Percentiles rank a stretch among this genome's conserved stretches.
phyloP scores from a whole-genome alignment of 2,797 vertebrate genomes.

The Protosalanx chinensis region DNA sequence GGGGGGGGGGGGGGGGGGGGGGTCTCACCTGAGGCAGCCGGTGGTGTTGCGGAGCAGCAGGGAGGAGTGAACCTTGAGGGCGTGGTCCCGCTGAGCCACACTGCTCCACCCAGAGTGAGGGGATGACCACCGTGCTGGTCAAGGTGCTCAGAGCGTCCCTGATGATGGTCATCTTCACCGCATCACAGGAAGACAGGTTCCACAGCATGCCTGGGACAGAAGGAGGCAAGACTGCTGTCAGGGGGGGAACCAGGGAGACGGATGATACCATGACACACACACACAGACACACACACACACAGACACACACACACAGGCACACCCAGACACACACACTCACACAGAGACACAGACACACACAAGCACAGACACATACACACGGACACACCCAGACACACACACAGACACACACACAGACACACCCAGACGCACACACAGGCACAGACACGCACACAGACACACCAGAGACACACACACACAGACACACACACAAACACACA shows the following conservation, averaged over 20 bases:
- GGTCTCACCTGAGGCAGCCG: slow-evolving; percentile 90
- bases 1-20: too few relatives aligned
- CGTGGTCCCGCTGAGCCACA: slow-evolving; percentile 87
- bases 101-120: slow-evolving; percentile 96
- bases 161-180: slow-evolving; percentile 97
- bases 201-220: slow-evolving; percentile 85
- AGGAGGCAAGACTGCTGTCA: neutral
- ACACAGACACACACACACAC: neutral
- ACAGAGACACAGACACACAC: neutral
- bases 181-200: slow-evolving; percentile 96
- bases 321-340: neutral
- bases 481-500: neutral
- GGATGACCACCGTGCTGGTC: slow-evolving; percentile 93
- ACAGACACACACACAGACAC: slow-evolving; percentile 3
- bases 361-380: neutral
- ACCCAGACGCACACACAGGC: slow-evolving; percentile 1
- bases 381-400: neutral
- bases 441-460: neutral
- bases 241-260: neutral
- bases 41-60: slow-evolving; percentile 93
- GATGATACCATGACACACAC: neutral
- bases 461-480: too few relatives aligned
- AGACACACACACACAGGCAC: slow-evolving; percentile 1
- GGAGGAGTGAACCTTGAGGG: slow-evolving; percentile 94
- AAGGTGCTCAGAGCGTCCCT: slow-evolving; percentile 87